Conservation (phyloP, 2,113 vertebrate species). For the Aegithalos caudatus region DNA sequence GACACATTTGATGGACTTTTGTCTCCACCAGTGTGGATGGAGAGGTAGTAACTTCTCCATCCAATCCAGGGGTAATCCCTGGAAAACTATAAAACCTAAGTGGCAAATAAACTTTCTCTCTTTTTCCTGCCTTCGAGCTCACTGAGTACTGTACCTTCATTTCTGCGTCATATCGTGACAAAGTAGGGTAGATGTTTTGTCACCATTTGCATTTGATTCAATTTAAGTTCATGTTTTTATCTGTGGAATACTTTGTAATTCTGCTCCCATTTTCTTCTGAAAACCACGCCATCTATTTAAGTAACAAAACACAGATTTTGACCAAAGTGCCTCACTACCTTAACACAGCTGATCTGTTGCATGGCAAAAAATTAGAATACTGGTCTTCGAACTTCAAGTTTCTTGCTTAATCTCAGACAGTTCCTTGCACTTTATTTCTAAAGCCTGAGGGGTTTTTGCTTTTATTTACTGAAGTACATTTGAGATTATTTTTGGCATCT, state of each 20-base stretch:
- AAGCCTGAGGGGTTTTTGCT: slow-evolving; percentile 4
- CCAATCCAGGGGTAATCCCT: too few relatives aligned
- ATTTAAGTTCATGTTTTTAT: neutral
- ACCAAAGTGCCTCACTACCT: neutral
- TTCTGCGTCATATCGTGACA: too few relatives aligned
- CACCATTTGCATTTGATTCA: neutral
- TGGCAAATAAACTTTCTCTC: too few relatives aligned
- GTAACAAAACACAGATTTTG: neutral
- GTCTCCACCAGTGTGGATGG: too few relatives aligned
- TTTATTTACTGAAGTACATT: slow-evolving; percentile 24
- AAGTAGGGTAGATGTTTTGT: neutral
- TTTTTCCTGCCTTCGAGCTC: too few relatives aligned
- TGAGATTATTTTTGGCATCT: slow-evolving; percentile 51
- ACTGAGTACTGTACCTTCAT: too few relatives aligned
- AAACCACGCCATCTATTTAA: neutral
- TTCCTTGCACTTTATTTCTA: neutral
- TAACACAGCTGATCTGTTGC: neutral
- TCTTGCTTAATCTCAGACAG: neutral
- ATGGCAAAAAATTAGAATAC: neutral
- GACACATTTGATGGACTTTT: too few relatives aligned
- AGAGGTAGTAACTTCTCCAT: too few relatives aligned
- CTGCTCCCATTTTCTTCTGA: neutral
- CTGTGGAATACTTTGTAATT: neutral
- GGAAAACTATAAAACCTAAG: too few relatives aligned
- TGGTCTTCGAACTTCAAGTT: neutral